These are phyloP conservation scores for Molossus molossus DNA, from an alignment of 2,797 vertebrate species.

Conservation along the genomic window DNA sequence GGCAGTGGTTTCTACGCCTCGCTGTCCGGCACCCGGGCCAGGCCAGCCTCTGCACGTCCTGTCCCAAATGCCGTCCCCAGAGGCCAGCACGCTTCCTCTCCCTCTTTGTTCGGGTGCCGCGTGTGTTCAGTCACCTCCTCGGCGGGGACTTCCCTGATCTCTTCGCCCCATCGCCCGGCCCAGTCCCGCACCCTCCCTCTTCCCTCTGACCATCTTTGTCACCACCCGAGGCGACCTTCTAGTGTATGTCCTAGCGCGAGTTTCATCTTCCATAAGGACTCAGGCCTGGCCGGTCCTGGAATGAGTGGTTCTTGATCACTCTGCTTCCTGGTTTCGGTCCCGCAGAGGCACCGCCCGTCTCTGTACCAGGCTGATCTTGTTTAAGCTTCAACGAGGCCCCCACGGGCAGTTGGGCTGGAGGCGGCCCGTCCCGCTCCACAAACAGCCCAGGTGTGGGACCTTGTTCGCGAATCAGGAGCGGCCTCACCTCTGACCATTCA, in stretches of 20 bases:
- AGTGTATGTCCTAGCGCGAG: fast-evolving
- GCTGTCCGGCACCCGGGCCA: fast-evolving
- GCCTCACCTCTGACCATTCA: not conserved
- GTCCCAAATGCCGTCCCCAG: fast-evolving
- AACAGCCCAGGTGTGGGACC: not conserved
- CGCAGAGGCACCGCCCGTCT: not conserved
- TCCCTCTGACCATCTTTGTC: not conserved
- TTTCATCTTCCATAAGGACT: not conserved
- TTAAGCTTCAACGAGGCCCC: not conserved
- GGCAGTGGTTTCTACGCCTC: fast-evolving
- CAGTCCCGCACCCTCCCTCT: not conserved
- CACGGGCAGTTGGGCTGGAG: no score
- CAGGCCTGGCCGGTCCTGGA: not conserved
- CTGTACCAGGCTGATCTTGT: not conserved
- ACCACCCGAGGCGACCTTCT: fast-evolving
- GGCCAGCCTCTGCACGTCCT: not conserved
- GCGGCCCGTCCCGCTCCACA: fast-evolving
- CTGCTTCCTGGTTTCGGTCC: fast-evolving
- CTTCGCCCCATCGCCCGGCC: fast-evolving
- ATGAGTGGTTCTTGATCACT: not conserved
- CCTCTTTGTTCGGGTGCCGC: not conserved
- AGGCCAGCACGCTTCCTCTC: not conserved
- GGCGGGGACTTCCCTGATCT: not conserved
- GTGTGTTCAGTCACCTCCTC: fast-evolving
- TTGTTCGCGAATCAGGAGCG: fast-evolving